Base-by-base conservation (phyloP, 2,113 vertebrate genomes). In the Pseudolaguvia tuberculata region DNA sequence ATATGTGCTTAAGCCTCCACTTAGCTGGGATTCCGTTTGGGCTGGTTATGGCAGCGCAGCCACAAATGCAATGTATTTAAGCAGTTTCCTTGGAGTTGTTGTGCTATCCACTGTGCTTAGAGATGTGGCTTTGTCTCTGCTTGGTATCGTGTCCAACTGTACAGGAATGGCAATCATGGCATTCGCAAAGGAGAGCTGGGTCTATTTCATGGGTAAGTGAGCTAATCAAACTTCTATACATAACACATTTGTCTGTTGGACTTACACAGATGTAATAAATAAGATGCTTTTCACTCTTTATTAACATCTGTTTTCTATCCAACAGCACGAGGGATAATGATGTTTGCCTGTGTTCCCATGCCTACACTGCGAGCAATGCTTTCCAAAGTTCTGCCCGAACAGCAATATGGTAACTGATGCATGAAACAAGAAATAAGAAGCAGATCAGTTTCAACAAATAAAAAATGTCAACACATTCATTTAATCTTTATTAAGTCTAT, bases 261-360 rank as follows among this genome's bases (percentile, higher is more conserved):
- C n/a, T n/a, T n/a, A n/a, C n/a, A n/a, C n/a, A n/a, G n/a, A n/a
- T n/a, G n/a, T n/a, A n/a, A n/a, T n/a, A n/a, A n/a, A n/a, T n/a
- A n/a, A n/a, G n/a, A n/a, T n/a, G n/a, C n/a, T n/a, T n/a, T n/a
- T n/a, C n/a, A n/a, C n/a, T n/a, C n/a, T n/a, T n/a, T n/a, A n/a
- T n/a, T n/a, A n/a, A n/a, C n/a, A 73, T 53, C 59, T 72, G 17
- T 78, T 71, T 61, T 65, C 56, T 78, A 25, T 20, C 17, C 29
- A 66, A 50, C 74, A 86, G 85, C 81, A 50, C 84, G 85, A 42
- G 77, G 71, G 23, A 74, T 84, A 75, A 86, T 86, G 85, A 75
- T 86, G 83, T 86, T 86, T 58, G 81, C 85, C 57, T 86, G 83
- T n/a, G 79, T 85, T 77, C 83, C 85, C 17, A 81, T 86, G 85